phyloP scores from a whole-genome alignment of 2,113 vertebrate species.

The Oostethus manadensis region DNA sequence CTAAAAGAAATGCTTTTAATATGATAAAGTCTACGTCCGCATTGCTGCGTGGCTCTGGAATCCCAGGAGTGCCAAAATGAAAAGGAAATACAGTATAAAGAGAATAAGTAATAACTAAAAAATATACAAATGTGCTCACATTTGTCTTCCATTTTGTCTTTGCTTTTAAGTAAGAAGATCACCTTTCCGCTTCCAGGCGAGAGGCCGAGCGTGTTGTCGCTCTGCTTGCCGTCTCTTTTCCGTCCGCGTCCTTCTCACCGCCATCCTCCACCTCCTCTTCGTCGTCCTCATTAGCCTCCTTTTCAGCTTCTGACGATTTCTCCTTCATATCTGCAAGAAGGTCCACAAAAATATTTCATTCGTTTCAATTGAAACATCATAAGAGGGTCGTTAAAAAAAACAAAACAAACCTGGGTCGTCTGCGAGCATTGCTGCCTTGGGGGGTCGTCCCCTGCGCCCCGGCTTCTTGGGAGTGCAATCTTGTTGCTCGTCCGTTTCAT shows the following conservation, averaged over 20 bases:
- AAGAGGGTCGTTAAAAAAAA: neutral
- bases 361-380: too few species aligned
- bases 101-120: too few species aligned
- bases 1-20: neutral
- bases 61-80: too few species aligned
- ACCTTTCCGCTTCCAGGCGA: slow-evolving; percentile 90
- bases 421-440: slow-evolving; percentile 41
- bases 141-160: too few species aligned
- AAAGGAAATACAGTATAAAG: too few species aligned
- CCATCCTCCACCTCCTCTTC: slow-evolving; percentile 65
- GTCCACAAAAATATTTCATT: neutral
- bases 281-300: slow-evolving; percentile 70
- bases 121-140: too few species aligned
- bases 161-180: neutral
- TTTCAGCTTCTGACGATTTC: slow-evolving; percentile 63
- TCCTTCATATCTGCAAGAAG: slow-evolving; percentile 75
- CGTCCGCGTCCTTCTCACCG: slow-evolving; percentile 62
- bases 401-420: slow-evolving; percentile 75
- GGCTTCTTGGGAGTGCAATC: slow-evolving; percentile 49
- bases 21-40: neutral
- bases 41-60: too few species aligned
- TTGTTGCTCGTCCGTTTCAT: slow-evolving; percentile 44
- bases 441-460: slow-evolving; percentile 59
- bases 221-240: slow-evolving; percentile 55
- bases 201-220: slow-evolving; percentile 83